phyloP scores from a whole-genome alignment of 2,888 invertebrate genomes.

The Anodontia alba region DNA sequence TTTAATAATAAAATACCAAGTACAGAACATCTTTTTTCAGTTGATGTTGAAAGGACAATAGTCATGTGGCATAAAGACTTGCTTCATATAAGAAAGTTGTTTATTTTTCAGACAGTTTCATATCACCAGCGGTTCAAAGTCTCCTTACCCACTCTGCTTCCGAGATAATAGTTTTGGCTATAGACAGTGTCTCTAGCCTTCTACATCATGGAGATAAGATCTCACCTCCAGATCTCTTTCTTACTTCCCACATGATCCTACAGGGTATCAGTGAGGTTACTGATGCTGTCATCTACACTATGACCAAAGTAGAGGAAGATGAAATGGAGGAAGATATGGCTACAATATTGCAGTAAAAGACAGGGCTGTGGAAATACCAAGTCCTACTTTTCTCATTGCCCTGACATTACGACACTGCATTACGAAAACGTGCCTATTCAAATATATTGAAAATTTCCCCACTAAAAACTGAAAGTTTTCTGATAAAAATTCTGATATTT shows the following conservation, averaged over 20 bases:
- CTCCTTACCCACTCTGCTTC: conserved; percentile 29
- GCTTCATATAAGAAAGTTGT: too few species aligned
- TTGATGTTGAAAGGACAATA: too few species aligned
- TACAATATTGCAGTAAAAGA: not conserved
- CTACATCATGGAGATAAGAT: conserved; percentile 25
- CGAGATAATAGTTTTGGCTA: conserved; percentile 37
- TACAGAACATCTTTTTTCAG: too few species aligned
- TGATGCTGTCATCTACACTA: conserved; percentile 28
- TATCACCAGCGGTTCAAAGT: not conserved
- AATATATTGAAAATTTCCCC: too few species aligned
- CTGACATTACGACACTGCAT: too few species aligned
- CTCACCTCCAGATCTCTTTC: conserved; percentile 40
- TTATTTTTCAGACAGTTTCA: conserved; percentile 3
- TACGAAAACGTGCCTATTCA: too few species aligned
- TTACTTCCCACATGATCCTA: conserved; percentile 40
- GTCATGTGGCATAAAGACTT: too few species aligned
- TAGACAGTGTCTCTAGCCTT: conserved; percentile 21
- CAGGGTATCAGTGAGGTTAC: conserved; percentile 25
- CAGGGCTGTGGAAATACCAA: too few species aligned
- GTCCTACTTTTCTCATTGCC: too few species aligned
- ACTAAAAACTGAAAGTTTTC: too few species aligned
- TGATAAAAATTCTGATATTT: too few species aligned
- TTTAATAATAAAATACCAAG: too few species aligned
- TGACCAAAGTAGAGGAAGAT: not conserved
- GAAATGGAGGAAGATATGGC: not conserved